Conservation (phyloP, 2,888 invertebrate genomes). For the Apamea sordens region DNA sequence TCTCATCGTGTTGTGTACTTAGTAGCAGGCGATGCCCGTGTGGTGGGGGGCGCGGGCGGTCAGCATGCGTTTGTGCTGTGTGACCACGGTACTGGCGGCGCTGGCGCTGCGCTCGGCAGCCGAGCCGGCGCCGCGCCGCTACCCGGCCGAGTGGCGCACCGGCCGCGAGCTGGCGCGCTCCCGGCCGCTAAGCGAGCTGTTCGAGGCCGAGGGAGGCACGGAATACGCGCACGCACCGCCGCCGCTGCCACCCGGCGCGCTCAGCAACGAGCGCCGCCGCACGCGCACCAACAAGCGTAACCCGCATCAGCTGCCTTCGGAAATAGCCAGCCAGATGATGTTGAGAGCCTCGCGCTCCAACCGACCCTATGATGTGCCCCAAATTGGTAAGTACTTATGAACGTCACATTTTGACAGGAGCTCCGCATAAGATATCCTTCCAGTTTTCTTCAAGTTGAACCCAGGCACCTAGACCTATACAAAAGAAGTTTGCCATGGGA, state of each 20-base stretch:
- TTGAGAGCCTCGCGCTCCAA: slow-evolving; percentile 93
- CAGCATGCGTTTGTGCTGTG: slow-evolving; percentile 87
- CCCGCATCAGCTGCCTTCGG: slow-evolving; percentile 86
- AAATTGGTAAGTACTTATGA: slow-evolving; percentile 92
- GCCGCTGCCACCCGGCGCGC: slow-evolving; percentile 76
- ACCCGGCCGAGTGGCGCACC: slow-evolving; percentile 81
- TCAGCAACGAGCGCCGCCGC: slow-evolving; percentile 83
- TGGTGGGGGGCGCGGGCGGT: slow-evolving; percentile 82
- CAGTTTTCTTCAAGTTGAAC: background rate
- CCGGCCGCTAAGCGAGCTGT: slow-evolving; percentile 84
- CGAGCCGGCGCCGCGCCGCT: slow-evolving; percentile 84
- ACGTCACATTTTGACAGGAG: background rate
- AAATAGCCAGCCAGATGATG: slow-evolving; percentile 94
- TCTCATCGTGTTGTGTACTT: slow-evolving; percentile 83
- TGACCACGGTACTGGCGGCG: slow-evolving; percentile 85
- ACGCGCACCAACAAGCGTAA: slow-evolving; percentile 82
- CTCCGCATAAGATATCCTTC: background rate
- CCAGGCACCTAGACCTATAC: background rate
- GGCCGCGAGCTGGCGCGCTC: slow-evolving; percentile 79
- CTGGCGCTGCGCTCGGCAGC: slow-evolving; percentile 84
- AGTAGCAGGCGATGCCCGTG: slow-evolving; percentile 84
- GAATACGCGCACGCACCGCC: slow-evolving; percentile 74
- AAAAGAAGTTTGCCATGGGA: background rate
- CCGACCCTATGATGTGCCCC: slow-evolving; percentile 95
- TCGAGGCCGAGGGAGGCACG: slow-evolving; percentile 79